These are phyloP conservation scores for Drosophila varians DNA, from an alignment of 1,140 invertebrate species.

Conservation along the genomic window DNA sequence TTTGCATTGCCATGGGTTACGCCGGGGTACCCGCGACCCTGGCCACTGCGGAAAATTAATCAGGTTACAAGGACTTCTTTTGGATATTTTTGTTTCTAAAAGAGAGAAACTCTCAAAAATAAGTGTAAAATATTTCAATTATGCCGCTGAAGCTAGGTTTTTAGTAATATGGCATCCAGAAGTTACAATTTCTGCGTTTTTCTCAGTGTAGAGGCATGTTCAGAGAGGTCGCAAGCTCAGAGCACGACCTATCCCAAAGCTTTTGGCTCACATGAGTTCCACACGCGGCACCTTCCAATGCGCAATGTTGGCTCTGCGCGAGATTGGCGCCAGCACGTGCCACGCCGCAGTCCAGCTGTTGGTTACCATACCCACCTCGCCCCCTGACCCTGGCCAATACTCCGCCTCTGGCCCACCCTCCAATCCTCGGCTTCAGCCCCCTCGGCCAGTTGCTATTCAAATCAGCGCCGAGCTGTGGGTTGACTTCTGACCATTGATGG, in stretches of 20 bases:
- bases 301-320: slow-evolving; percentile 71
- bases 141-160: too few species aligned
- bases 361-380: slow-evolving; percentile 35
- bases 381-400: slow-evolving; percentile 24
- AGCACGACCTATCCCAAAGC: slow-evolving; percentile 73
- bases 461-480: slow-evolving; percentile 60
- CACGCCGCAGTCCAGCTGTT: slow-evolving; percentile 69
- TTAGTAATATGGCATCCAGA: neutral
- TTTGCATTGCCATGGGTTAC: neutral
- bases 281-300: slow-evolving; percentile 59
- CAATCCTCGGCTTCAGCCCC: neutral
- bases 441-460: slow-evolving; percentile 53
- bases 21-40: slow-evolving; percentile 1
- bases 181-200: neutral
- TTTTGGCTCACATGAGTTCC: slow-evolving; percentile 43
- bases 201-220: neutral
- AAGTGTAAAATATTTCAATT: too few species aligned
- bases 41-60: neutral
- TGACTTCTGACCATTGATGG: slow-evolving; percentile 63
- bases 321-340: slow-evolving; percentile 65
- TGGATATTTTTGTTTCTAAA: neutral
- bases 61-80: neutral
- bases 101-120: too few species aligned
- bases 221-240: slow-evolving; percentile 25
- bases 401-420: neutral